Conservation (phyloP, 2,797 vertebrate species). For the Rhinophrynus dorsalis region DNA sequence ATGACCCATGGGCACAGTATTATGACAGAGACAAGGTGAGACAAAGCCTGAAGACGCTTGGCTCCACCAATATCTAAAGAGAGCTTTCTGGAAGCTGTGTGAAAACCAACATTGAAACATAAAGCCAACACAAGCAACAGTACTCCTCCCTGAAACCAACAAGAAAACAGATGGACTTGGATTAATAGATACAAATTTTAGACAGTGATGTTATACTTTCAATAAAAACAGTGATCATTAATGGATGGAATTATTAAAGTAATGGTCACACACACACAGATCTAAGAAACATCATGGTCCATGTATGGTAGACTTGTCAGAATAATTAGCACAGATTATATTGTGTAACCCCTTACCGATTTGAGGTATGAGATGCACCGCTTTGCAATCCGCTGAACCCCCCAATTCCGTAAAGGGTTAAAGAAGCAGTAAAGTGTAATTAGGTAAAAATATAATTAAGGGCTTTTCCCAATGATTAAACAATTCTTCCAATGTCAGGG, state of each 20-base stretch:
- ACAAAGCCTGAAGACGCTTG: conserved; percentile 92
- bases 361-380: no score
- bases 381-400: no score
- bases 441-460: no score
- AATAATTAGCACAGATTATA: no score
- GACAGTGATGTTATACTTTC: not conserved
- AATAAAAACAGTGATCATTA: not conserved
- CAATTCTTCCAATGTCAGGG: no score
- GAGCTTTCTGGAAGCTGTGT: conserved; percentile 88
- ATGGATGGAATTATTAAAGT: not conserved
- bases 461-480: no score
- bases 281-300: no score
- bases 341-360: no score
- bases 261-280: no score
- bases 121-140: conserved; percentile 87
- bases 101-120: conserved; percentile 92
- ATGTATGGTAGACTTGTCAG: no score
- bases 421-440: no score
- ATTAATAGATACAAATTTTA: conserved; percentile 13
- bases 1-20: conserved; percentile 94
- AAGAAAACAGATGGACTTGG: conserved; percentile 30
- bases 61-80: conserved; percentile 90
- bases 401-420: no score
- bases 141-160: conserved; percentile 84
- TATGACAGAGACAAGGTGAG: conserved; percentile 84